phyloP scores from a whole-genome alignment of 2,113 vertebrate species.

The Kryptolebias marmoratus region DNA sequence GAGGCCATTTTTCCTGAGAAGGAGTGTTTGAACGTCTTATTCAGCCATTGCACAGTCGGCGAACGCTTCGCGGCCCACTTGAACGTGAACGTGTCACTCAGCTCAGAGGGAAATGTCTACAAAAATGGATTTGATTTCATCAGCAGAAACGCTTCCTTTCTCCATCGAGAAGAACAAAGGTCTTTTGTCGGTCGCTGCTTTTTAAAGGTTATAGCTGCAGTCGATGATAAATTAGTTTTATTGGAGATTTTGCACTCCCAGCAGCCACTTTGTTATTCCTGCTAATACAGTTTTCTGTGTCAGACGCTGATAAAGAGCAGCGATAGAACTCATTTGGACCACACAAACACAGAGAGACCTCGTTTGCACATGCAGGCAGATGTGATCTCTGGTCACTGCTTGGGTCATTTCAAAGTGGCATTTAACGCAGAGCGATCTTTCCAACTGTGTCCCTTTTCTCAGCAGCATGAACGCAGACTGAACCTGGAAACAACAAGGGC shows the following conservation, averaged over 20 bases:
- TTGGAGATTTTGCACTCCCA: neutral
- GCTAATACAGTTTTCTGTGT: constrained; percentile 12
- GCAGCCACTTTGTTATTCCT: neutral
- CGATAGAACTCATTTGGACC: constrained; percentile 25
- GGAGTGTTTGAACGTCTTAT: neutral
- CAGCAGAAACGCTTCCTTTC: neutral
- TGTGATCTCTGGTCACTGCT: constrained; percentile 31
- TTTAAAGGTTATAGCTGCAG: constrained; percentile 2
- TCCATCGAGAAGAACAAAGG: neutral
- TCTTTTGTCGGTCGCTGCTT: neutral
- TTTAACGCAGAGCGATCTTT: constrained; percentile 41
- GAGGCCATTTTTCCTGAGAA: constrained; percentile 7
- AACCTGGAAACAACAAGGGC: constrained; percentile 1
- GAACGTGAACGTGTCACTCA: too few species aligned
- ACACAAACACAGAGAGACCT: neutral
- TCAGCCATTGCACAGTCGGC: neutral
- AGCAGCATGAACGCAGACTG: neutral
- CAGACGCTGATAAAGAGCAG: constrained; percentile 53
- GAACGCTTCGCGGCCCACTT: too few species aligned
- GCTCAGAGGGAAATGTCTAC: too few species aligned
- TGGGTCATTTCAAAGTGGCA: constrained; percentile 25
- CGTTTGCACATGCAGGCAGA: neutral
- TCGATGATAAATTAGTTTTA: neutral
- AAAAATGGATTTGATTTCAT: neutral
- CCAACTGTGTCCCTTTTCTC: neutral